Conservation (phyloP, 92 coral and sea anemone species). For the Siderastrea radians region DNA sequence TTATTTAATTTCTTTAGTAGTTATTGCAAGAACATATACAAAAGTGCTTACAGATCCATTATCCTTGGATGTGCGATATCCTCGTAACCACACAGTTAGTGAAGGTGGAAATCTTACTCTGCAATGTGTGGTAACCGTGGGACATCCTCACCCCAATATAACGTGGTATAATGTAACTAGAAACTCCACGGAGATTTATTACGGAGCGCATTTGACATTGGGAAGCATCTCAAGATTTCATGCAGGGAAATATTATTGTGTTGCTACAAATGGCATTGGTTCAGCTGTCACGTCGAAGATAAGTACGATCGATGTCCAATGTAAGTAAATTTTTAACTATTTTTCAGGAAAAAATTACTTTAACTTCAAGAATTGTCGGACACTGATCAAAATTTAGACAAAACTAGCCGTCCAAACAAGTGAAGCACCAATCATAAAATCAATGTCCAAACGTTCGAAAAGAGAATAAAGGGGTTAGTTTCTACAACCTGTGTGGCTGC, state of each 20-base stretch:
- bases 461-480: too few relatives aligned
- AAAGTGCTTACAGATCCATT: not conserved
- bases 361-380: too few relatives aligned
- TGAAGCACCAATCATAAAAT: too few relatives aligned
- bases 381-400: too few relatives aligned
- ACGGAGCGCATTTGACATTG: not conserved
- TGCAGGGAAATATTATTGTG: not conserved
- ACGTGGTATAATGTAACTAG: not conserved
- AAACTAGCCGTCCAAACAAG: too few relatives aligned
- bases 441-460: too few relatives aligned
- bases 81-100: not conserved
- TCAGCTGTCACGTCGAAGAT: not conserved
- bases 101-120: not conserved
- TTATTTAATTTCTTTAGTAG: too few relatives aligned
- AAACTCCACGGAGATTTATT: not conserved
- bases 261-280: not conserved
- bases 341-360: too few relatives aligned
- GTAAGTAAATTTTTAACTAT: not conserved
- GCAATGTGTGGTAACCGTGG: not conserved
- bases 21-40: too few relatives aligned
- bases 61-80: not conserved
- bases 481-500: too few relatives aligned
- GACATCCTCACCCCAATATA: not conserved
- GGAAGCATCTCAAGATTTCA: not conserved
- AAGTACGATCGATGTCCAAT: not conserved